These are phyloP conservation scores for Sebastes elongatus DNA, from an alignment of 2,797 vertebrate species.

Conservation along the genomic window DNA sequence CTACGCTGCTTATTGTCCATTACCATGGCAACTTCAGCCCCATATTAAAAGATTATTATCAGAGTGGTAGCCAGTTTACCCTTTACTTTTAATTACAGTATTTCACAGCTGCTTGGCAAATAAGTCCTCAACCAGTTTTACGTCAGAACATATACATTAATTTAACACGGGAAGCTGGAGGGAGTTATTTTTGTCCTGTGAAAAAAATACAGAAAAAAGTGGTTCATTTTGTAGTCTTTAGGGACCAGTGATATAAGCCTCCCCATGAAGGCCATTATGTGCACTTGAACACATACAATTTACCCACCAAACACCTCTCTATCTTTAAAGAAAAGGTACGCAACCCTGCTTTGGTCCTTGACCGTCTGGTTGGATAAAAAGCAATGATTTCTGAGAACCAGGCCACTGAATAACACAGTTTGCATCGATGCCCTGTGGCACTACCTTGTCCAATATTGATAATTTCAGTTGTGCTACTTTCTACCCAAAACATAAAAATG, in stretches of 20 bases:
- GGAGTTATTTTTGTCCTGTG: not conserved
- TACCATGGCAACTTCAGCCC: not conserved
- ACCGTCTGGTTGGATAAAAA: not conserved
- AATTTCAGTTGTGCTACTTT: constrained; percentile 6
- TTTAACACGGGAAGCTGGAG: not conserved
- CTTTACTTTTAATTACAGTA: constrained; percentile 31
- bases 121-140: constrained; percentile 4
- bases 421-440: not conserved
- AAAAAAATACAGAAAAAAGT: not conserved
- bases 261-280: not conserved
- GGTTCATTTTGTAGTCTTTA: not conserved
- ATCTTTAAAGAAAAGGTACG: not conserved
- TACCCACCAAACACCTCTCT: not conserved
- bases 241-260: not conserved
- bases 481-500: not conserved
- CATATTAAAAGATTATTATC: constrained; percentile 30
- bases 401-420: constrained; percentile 3
- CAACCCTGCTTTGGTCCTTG: not conserved
- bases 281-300: not conserved
- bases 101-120: constrained; percentile 20
- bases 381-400: not conserved
- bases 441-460: constrained; percentile 8
- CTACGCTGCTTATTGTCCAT: constrained; percentile 20
- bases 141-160: not conserved
- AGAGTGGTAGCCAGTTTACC: constrained; percentile 1